Evolutionary conservation across 1,140 invertebrate genomes (phyloP).

Genomic region (Leguminivora glycinivorella): DNA sequence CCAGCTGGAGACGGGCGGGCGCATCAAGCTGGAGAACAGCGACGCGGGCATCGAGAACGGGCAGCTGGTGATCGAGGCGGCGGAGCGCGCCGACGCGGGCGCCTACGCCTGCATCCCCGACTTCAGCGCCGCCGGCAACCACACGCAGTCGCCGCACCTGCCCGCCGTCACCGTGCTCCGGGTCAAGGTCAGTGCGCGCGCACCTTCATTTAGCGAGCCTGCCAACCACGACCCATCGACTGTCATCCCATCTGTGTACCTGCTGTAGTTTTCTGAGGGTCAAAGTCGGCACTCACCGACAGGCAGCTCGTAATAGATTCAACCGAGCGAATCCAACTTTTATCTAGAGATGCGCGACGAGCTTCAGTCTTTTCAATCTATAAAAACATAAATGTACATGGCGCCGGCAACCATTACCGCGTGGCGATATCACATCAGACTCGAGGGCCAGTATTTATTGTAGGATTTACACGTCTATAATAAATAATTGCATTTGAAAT

Average conservation of each 20-base stretch:
- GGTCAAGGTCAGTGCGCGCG: conserved; percentile 53
- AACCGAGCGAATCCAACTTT: too few species aligned
- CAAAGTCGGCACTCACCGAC: conserved; percentile 38
- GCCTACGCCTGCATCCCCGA: conserved; percentile 45
- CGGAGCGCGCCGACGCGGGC: conserved; percentile 54
- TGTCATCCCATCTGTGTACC: neutral
- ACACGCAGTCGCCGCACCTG: neutral
- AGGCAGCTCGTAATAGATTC: too few species aligned
- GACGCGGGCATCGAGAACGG: conserved; percentile 54
- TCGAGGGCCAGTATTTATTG: too few species aligned
- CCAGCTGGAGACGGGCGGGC: neutral
- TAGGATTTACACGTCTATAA: too few species aligned
- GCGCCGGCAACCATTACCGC: too few species aligned
- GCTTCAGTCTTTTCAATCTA: too few species aligned
- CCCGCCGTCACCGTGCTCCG: conserved; percentile 48
- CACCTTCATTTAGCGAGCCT: conserved; percentile 38
- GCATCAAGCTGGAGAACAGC: conserved; percentile 33
- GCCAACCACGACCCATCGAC: conserved; percentile 20
- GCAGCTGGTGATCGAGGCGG: conserved; percentile 52
- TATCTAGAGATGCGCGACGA: too few species aligned
- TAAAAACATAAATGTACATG: too few species aligned
- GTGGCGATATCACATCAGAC: too few species aligned
- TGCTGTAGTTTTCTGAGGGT: conserved; percentile 53
- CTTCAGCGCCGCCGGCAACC: conserved; percentile 24
- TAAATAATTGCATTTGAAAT: too few species aligned